Base-by-base conservation (phyloP, 2,888 invertebrate genomes). In the Brenthis ino region DNA sequence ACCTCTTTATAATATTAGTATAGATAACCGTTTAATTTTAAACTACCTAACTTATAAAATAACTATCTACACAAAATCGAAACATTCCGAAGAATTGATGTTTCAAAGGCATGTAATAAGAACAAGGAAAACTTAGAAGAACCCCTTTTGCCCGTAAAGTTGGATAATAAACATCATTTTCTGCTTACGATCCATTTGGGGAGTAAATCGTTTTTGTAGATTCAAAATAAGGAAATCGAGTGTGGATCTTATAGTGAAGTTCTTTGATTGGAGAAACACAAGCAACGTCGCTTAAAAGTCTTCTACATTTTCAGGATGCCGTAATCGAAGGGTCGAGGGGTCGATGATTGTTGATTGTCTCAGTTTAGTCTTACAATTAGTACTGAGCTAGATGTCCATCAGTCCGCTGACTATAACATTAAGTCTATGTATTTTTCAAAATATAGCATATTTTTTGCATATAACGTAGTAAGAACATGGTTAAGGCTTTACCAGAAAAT, bases 81-180 rank as follows among this genome's bases (percentile, higher is more conserved):
- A 13, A 55, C 14, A 55, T 14, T 55, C 28, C 55, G 13, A 14
- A 33, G 14, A 12, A 56, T 33, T n/a, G 28, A 55, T 28, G 20
- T 14, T 20, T 11, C 16, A 43, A 13, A 13, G 14, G 8, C 13
- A 8, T 13, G 11, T 14, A 20, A 57, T 33, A 57, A 14, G 51
- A 61, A 16, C 12, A 48, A 60, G 28, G n/a, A 51, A 60, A 50
- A 60, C 28, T 50, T 28, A 33, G 28, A 47, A 43, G 48, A 16
- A 16, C 57, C 60, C 60, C n/a, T 51, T 50, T 51, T 14, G 24
- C 28, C n/a, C 60, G 51, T 61, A 61, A 61, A 61, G 14, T 61
- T 11, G 14, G 33, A 13, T 61, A 51, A 51, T 33, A 61, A 51
- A 33, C 50, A 28, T 33, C 28, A 33, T 51, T 20, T 61, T 61